Base-by-base conservation (phyloP, 2,888 invertebrate genomes). In the Luperina testacea region DNA sequence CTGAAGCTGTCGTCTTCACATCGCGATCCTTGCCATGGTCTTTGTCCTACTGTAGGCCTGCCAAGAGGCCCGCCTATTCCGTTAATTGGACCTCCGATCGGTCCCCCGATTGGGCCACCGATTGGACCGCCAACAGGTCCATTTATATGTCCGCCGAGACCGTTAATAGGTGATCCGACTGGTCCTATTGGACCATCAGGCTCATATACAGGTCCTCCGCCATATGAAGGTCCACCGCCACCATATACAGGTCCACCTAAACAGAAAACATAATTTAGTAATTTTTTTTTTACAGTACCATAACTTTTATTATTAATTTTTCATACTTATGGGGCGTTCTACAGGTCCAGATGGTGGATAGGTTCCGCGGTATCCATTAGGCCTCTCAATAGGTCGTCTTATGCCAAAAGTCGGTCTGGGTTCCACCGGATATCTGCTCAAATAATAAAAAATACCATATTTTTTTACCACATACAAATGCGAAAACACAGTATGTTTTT, bases 1-100 rank as follows among this genome's bases (percentile, higher is more conserved):
- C 98, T 98, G 92, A 98, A 99, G 91, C 98, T 98, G 90, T 98
- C 98, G 77, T 98, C 98, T 88, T 98, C 98, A 91, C 99, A 99
- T 84, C 98, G 97, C 0, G 97, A 97, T 77, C 97, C 95, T 90
- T 96, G 95, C 95, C 95, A 95, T 11, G 96, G 95, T 82, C 96
- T 90, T 70, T 94, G 93, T 38, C 94, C 94, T 11, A 94, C 88
- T 32, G 94, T 93, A 20, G 95, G 95, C 72, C 94, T 92, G 17
- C 92, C 96, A 3, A 94, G 91, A 59, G 94, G 95, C 0, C 95
- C 95, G 3, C 95, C 96, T 4, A 94, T 88, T 4, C 94, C 92
- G 9, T 82, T 86, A 24, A 93, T 89, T 5, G 96, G 95, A 11
- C 96, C 89, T 15, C 90, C 91, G 48, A 92, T 90, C 1, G 94